Base-by-base conservation (phyloP, 2,113 vertebrate species). In the Nestor notabilis region DNA sequence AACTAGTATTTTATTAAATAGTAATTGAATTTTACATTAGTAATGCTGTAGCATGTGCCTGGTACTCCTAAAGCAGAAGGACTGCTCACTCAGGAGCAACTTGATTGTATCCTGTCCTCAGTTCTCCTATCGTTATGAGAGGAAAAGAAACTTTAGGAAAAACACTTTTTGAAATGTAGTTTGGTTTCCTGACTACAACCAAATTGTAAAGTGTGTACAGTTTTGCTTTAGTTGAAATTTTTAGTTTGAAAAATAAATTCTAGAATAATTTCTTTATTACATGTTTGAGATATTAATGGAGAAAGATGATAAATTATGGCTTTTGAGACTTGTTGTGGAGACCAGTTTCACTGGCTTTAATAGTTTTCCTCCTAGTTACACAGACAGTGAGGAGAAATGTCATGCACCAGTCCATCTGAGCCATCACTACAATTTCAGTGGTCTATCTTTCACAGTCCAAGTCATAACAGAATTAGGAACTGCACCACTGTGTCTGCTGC, bases 221-320 rank as follows among this genome's bases (percentile, higher is more conserved):
- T 69, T 79, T 23, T 92, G n/a, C 87, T 95, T 90, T 68, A 87
- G 56, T 65, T 81, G 37, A 56, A 87, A 69, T 49, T 89, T 89
- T 69, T 90, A 89, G 39, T 65, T 74, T 86, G 79, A 75, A 90
- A 92, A 89, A 50, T 28, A n/a, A 55, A 78, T 86, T 93, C 24
- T 86, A 90, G 87, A 78, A 9, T 90, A 53, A 60, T n/a, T 37
- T 61, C 7, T 84, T 78, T 66, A 58, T 93, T 72, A 41, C 43
- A 37, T 31, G 53, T 68, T 89, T 69, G 55, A 85, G 15, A 25
- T 56, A 55, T 21, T 53, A 84, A 64, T 44, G 64, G 56, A 61
- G 70, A 83, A 92, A 68, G 7, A 56, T 47, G 28, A 49, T 81
- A 84, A 89, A 75, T 81, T 27, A 65, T 0, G 6, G n/a, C 24